Conservation (phyloP, 2,888 invertebrate species). For the Laothoe populi region DNA sequence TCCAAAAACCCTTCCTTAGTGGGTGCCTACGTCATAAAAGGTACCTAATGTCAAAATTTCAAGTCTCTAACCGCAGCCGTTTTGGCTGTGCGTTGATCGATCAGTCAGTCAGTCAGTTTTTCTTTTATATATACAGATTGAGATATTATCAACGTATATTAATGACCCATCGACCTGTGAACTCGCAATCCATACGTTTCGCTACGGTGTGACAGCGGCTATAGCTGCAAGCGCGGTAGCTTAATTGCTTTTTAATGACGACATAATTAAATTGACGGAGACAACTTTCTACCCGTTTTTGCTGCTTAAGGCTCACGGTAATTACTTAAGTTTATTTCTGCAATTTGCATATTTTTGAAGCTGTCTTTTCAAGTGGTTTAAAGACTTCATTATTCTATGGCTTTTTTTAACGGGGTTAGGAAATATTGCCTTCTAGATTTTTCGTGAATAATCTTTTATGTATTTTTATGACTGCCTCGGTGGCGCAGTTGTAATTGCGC, state of each 20-base stretch:
- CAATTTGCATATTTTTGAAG: neutral
- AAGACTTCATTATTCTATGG: slow-evolving; percentile 1
- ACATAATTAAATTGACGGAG: slow-evolving; percentile 56
- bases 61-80: no score
- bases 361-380: slow-evolving; percentile 2
- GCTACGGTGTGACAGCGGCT: neutral
- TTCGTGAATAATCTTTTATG: no score
- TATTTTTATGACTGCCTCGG: no score
- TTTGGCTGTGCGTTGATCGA: no score
- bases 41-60: no score
- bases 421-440: neutral
- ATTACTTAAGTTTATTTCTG: slow-evolving; percentile 12
- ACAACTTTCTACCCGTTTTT: slow-evolving; percentile 43
- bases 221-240: slow-evolving; percentile 25
- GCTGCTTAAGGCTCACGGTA: slow-evolving; percentile 13
- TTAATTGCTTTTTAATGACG: slow-evolving; percentile 52
- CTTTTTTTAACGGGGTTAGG: neutral
- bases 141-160: neutral
- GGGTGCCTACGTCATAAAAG: no score
- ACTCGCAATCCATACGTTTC: neutral
- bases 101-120: no score
- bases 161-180: slow-evolving; percentile 6
- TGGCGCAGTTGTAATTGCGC: no score
- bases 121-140: no score
- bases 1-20: no score